phyloP scores from a whole-genome alignment of 2,797 vertebrate genomes.

The Lemur catta region DNA sequence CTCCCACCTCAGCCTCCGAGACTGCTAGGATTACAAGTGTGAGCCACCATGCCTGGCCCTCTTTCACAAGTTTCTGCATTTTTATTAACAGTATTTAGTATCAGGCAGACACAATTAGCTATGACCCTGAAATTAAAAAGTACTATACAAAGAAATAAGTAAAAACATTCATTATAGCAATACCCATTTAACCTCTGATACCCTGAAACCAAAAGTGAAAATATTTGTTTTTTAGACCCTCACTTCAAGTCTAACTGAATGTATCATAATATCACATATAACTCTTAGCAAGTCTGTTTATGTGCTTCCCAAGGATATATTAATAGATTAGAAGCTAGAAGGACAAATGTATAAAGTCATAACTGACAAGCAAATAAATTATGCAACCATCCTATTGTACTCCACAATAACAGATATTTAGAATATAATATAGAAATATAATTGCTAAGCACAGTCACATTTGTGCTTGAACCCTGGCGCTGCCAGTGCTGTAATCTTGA shows the following conservation, averaged over 20 bases:
- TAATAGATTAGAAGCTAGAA: neutral
- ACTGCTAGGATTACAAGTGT: no score
- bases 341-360: neutral
- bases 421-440: neutral
- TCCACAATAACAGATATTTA: constrained; percentile 32
- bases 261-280: neutral
- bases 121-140: constrained; percentile 29
- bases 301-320: neutral
- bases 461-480: neutral
- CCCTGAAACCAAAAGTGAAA: constrained; percentile 23
- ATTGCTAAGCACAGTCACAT: neutral
- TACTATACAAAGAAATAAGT: constrained; percentile 28
- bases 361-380: constrained; percentile 3
- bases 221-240: neutral
- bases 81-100: constrained; percentile 57
- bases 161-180: constrained; percentile 15
- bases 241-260: constrained; percentile 11
- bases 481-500: neutral
- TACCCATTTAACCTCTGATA: neutral
- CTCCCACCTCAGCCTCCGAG: no score
- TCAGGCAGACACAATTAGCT: neutral
- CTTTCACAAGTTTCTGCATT: constrained; percentile 21
- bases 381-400: neutral
- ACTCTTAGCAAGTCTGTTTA: constrained; percentile 16
- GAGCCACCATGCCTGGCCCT: no score